Evolutionary conservation across 1,140 invertebrate genomes (phyloP), one percentile per base, ranked within the genome.

Genomic region (Scylla paramamosain): DNA sequence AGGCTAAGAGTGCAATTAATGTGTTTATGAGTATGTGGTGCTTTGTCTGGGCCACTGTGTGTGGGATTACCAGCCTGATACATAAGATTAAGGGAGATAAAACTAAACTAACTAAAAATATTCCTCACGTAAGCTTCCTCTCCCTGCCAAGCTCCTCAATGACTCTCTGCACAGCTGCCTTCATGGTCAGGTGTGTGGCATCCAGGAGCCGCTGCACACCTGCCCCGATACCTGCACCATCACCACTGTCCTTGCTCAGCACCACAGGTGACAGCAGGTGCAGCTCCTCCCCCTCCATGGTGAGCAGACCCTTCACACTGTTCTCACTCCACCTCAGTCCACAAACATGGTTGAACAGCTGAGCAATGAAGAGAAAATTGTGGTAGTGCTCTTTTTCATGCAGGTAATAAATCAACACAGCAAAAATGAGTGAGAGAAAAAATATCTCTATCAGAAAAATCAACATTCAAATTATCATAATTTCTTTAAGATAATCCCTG

Each of bases 321-420:
- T 67, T 52, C 16, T 88, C 83, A 28, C 29, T 46, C n/a, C 46
- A 88, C 82, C 32, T 91, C 77, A 95, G 29, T 14, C 59, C 83
- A 29, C 48, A 45, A 4, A 95, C 82, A 25, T 95, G 86, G 90
- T 95, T 95, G 92, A 95, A 95, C n/a, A 95, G 93, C 95, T 95
- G 82, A 20, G 77, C 8, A 10, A 52, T 16, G 48, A 29, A 31
- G 28, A 25, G 7, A 91, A 52, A 59, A 32, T 28, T 52, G 52
- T 32, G 39, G 39, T 39, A 6, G 39, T 39, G 39, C 39, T 39
- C 1, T 39, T 39, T 89, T 31, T 7, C 8, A 45, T n/a, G 12
- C n/a, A 77, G 67, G 67, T 12, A n/a, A n/a, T n/a, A n/a, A n/a
- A n/a, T n/a, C n/a, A n/a, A n/a, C n/a, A n/a, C n/a, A n/a, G 20